phyloP scores from a whole-genome alignment of 2,888 invertebrate species.

The Catocala nupta region DNA sequence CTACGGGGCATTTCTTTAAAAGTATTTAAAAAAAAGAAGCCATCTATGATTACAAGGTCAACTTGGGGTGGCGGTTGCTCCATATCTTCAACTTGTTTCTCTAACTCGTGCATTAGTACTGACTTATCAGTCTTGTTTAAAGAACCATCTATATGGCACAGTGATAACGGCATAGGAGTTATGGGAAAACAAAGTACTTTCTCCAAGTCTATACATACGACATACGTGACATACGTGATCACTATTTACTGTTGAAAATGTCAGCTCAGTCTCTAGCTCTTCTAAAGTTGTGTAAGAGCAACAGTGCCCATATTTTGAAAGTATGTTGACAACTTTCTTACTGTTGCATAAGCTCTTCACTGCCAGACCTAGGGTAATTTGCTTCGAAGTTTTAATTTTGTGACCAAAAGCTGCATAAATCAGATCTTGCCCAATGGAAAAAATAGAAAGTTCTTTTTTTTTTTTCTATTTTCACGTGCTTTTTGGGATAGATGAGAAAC shows the following conservation, averaged over 20 bases:
- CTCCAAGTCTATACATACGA: too few species aligned
- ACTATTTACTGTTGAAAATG: conserved; percentile 7
- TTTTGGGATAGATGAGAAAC: too few species aligned
- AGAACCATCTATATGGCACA: too few species aligned
- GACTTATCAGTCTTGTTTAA: too few species aligned
- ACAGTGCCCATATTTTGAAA: conserved; percentile 30
- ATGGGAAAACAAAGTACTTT: too few species aligned
- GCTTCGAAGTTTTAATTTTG: conserved; percentile 10
- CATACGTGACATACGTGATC: conserved; percentile 1
- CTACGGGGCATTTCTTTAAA: too few species aligned
- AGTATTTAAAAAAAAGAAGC: too few species aligned
- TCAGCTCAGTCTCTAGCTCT: conserved; percentile 8
- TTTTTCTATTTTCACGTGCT: not conserved
- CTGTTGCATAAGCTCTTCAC: conserved; percentile 53
- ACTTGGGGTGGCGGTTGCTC: too few species aligned
- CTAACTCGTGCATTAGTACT: too few species aligned
- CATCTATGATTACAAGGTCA: too few species aligned
- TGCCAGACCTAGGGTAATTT: conserved; percentile 53
- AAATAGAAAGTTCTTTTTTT: conserved; percentile 3
- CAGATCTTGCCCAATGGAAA: conserved; percentile 15
- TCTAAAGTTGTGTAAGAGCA: conserved; percentile 22
- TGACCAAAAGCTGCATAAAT: conserved; percentile 12
- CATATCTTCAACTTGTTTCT: too few species aligned
- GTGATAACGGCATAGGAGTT: too few species aligned
- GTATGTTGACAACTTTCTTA: conserved; percentile 48